Evolutionary conservation across 2,888 invertebrate species (phyloP).

Genomic region (Apeira syringaria): DNA sequence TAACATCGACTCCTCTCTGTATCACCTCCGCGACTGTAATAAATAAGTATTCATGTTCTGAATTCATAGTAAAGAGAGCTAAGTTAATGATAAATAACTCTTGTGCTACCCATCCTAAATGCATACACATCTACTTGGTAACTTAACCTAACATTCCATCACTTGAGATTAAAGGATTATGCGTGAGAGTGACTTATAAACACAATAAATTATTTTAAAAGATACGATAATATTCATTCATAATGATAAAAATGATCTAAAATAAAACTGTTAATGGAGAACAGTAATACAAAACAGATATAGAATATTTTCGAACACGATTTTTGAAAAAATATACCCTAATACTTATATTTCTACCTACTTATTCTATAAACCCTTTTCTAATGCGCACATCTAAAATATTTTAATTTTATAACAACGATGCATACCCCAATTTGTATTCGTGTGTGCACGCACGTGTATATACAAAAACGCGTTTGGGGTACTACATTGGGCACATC

Average conservation of each 20-base stretch:
- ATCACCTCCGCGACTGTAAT: too few relatives aligned
- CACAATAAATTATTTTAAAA: neutral
- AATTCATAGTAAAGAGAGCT: constrained; percentile 17
- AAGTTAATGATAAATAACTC: constrained; percentile 34
- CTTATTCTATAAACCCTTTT: constrained; percentile 26
- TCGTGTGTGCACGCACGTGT: constrained; percentile 49
- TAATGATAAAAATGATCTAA: constrained; percentile 13
- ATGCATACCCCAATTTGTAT: constrained; percentile 44
- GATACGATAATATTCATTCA: neutral
- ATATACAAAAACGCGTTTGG: constrained; percentile 60
- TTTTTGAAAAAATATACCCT: constrained; percentile 7
- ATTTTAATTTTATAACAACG: constrained; percentile 71
- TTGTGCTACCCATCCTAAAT: constrained; percentile 68
- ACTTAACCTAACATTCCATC: constrained; percentile 56
- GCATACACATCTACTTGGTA: constrained; percentile 68
- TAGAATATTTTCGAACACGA: constrained; percentile 51
- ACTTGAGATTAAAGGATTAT: constrained; percentile 51
- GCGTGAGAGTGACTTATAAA: constrained; percentile 16
- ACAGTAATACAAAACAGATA: constrained; percentile 42
- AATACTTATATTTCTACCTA: constrained; percentile 1
- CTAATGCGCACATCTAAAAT: constrained; percentile 72
- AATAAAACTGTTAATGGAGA: constrained; percentile 48
- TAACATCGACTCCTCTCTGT: too few relatives aligned
- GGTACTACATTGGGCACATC: constrained; percentile 43
- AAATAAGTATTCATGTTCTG: too few relatives aligned